Evolutionary conservation across 2,888 invertebrate genomes (phyloP).

Genomic region (Synanthedon tipuliformis): DNA sequence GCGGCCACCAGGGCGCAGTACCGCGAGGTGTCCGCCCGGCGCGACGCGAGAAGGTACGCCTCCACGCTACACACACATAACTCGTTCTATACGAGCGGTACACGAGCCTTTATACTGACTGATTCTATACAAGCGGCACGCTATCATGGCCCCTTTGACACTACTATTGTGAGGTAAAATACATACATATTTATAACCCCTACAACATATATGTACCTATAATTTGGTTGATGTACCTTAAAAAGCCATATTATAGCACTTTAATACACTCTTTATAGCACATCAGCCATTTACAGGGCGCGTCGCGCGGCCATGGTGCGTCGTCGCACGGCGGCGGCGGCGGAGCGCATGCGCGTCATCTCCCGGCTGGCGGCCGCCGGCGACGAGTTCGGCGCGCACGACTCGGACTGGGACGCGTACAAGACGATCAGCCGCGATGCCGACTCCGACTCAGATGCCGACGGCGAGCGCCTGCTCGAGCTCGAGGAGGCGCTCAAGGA

Average conservation of each 20-base stretch:
- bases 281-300: constrained; percentile 50
- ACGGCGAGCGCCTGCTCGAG: constrained; percentile 89
- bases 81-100: too few species aligned
- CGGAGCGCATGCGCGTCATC: constrained; percentile 94
- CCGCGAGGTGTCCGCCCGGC: constrained; percentile 78
- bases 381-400: constrained; percentile 93
- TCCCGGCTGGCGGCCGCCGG: constrained; percentile 81
- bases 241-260: too few species aligned
- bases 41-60: constrained; percentile 67
- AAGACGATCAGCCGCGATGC: constrained; percentile 75
- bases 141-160: too few species aligned
- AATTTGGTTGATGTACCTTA: too few species aligned
- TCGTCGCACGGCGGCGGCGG: constrained; percentile 90
- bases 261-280: constrained; percentile 15
- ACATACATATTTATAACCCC: too few species aligned
- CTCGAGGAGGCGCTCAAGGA: constrained; percentile 86
- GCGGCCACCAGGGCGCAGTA: constrained; percentile 70
- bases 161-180: too few species aligned
- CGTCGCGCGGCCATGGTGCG: constrained; percentile 89
- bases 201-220: too few species aligned
- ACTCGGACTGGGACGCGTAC: constrained; percentile 97
- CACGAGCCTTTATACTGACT: too few species aligned
- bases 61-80: too few species aligned
- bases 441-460: constrained; percentile 93
- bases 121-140: too few species aligned